phyloP scores from a whole-genome alignment of 2,888 invertebrate genomes.

The Nudaria mundana region DNA sequence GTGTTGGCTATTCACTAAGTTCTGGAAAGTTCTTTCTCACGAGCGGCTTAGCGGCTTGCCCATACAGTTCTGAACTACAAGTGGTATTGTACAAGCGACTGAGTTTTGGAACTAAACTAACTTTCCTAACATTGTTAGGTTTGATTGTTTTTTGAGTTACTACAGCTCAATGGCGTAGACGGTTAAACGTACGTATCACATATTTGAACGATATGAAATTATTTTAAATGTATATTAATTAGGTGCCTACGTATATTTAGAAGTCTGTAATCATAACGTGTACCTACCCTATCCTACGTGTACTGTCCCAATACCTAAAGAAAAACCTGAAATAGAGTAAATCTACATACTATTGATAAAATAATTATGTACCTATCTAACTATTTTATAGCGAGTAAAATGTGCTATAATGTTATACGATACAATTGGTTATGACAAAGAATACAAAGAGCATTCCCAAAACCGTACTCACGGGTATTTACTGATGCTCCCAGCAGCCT shows the following conservation, averaged over 20 bases:
- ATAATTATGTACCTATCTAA: too few relatives aligned
- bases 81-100: slow-evolving; percentile 64
- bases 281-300: too few relatives aligned
- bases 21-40: slow-evolving; percentile 63
- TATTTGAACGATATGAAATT: too few relatives aligned
- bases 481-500: slow-evolving; percentile 43
- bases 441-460: slow-evolving; percentile 46
- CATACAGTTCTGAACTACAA: slow-evolving; percentile 58
- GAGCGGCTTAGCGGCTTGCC: slow-evolving; percentile 74
- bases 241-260: too few relatives aligned
- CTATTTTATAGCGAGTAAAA: too few relatives aligned
- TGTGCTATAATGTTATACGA: slow-evolving; percentile 47
- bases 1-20: slow-evolving; percentile 60
- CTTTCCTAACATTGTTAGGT: slow-evolving; percentile 58
- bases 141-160: slow-evolving; percentile 48
- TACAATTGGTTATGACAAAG: slow-evolving; percentile 51
- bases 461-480: slow-evolving; percentile 50
- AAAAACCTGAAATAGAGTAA: too few relatives aligned
- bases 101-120: slow-evolving; percentile 54
- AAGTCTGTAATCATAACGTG: too few relatives aligned
- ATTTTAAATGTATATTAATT: too few relatives aligned
- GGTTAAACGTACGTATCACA: slow-evolving; percentile 13
- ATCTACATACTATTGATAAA: too few relatives aligned
- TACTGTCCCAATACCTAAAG: too few relatives aligned
- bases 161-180: slow-evolving; percentile 37